Percentiles rank a stretch among this genome's conserved stretches.
phyloP scores from a whole-genome alignment of 1,140 invertebrate species.

The Ips nitidus region DNA sequence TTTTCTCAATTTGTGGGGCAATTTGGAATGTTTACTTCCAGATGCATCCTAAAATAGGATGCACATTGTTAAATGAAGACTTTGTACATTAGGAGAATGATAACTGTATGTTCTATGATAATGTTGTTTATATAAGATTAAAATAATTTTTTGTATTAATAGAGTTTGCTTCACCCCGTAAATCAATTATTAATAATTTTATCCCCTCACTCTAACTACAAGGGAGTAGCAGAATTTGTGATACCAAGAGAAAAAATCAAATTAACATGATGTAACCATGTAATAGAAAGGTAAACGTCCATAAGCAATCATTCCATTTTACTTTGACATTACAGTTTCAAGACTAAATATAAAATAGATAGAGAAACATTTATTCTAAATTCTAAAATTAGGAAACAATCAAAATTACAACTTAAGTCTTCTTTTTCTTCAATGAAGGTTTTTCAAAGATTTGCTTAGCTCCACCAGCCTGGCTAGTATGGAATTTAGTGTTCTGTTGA shows the following conservation, averaged over 20 bases:
- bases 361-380: neutral
- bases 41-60: too few relatives aligned
- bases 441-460: constrained; percentile 92
- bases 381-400: neutral
- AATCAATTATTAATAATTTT: neutral
- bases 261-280: too few relatives aligned
- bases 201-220: too few relatives aligned
- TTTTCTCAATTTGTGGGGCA: too few relatives aligned
- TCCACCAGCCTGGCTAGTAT: constrained; percentile 89
- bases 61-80: too few relatives aligned
- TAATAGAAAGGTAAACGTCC: too few relatives aligned
- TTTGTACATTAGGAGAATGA: neutral
- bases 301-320: too few relatives aligned
- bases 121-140: constrained; percentile 25
- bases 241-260: too few relatives aligned
- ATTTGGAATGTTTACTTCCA: too few relatives aligned
- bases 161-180: neutral
- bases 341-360: too few relatives aligned
- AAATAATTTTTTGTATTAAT: constrained; percentile 9
- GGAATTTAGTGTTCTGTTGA: constrained; percentile 86
- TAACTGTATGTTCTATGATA: constrained; percentile 25
- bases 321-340: too few relatives aligned
- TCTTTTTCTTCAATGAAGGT: constrained; percentile 74
- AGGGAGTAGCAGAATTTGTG: too few relatives aligned
- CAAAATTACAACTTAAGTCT: constrained; percentile 29